These are phyloP conservation scores for Barypeithes pellucidus DNA, from an alignment of 2,888 invertebrate species.

Conservation along the genomic window DNA sequence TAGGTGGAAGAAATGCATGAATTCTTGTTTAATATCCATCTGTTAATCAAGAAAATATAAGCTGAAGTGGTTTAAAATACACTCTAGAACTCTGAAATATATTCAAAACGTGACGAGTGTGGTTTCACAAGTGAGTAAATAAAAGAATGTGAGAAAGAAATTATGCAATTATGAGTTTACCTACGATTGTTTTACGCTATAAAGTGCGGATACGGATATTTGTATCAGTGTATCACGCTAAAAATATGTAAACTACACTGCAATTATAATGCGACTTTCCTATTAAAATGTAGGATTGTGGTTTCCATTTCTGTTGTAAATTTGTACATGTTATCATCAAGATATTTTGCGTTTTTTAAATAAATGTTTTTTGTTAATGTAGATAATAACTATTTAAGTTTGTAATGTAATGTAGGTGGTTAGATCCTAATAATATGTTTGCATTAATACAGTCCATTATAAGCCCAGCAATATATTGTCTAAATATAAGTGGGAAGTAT, in stretches of 20 bases:
- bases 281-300: too few species aligned
- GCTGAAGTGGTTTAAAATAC: not conserved
- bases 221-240: too few species aligned
- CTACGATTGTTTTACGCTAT: constrained; percentile 19
- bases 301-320: too few species aligned
- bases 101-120: not conserved
- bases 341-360: too few species aligned
- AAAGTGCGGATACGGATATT: constrained; percentile 21
- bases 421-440: not conserved
- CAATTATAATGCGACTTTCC: not conserved
- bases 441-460: too few species aligned
- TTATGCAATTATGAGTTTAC: constrained; percentile 27
- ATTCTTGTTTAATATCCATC: constrained; percentile 5
- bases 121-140: constrained; percentile 11
- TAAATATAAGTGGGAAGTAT: too few species aligned
- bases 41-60: constrained; percentile 4
- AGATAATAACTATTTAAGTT: too few species aligned
- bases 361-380: too few species aligned
- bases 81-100: not conserved
- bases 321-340: too few species aligned
- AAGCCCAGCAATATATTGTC: too few species aligned
- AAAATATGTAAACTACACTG: not conserved
- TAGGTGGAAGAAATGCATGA: constrained; percentile 33
- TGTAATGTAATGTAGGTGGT: too few species aligned
- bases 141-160: constrained; percentile 25